phyloP scores from a whole-genome alignment of 2,797 vertebrate species.

The Hemitrygon akajei region DNA sequence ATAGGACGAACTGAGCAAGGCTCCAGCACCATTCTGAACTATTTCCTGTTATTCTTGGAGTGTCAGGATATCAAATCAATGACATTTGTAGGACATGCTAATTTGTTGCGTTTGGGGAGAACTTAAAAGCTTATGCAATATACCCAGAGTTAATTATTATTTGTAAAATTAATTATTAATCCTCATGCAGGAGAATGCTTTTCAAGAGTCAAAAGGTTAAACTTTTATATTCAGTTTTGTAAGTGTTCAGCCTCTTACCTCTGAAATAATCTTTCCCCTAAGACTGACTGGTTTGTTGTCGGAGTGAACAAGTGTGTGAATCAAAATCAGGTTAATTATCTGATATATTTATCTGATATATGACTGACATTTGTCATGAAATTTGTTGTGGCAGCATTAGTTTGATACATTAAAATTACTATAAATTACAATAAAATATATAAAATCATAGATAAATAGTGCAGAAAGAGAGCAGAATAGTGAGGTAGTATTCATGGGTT shows the following conservation, averaged over 20 bases:
- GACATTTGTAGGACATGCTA: not conserved
- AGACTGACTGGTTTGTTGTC: not conserved
- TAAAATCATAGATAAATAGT: no score
- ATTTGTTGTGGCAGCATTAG: no score
- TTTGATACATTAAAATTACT: no score
- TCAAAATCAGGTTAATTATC: not conserved
- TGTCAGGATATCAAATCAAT: not conserved
- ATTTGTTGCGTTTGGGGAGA: not conserved
- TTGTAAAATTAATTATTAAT: slow-evolving; percentile 1
- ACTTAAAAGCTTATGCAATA: not conserved
- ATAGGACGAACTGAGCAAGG: not conserved
- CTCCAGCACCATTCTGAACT: not conserved
- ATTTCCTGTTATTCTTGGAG: not conserved
- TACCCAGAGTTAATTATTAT: not conserved
- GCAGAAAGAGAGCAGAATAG: no score
- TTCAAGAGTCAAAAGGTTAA: slow-evolving; percentile 25
- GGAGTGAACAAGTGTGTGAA: not conserved
- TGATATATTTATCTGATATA: not conserved
- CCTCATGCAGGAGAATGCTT: not conserved
- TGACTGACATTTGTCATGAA: not conserved
- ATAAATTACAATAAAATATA: no score
- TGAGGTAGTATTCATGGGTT: no score
- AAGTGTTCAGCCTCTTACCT: not conserved
- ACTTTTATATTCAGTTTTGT: not conserved
- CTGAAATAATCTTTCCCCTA: not conserved